Conservation (phyloP, 2,888 invertebrate genomes). For the Meta bourneti region DNA sequence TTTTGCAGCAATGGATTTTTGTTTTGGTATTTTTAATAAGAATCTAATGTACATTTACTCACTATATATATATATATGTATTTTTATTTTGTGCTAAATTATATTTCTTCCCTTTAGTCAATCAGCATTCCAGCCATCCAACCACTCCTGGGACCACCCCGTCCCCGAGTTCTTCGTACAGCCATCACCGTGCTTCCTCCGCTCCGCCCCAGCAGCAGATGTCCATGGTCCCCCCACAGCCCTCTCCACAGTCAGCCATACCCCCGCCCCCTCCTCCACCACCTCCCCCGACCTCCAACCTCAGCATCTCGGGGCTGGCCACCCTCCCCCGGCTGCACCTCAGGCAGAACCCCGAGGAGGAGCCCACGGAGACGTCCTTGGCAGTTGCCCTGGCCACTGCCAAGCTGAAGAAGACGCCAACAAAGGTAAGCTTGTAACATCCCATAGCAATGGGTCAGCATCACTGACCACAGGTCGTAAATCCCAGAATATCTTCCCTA, state of each 20-base stretch:
- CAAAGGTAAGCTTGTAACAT: conserved; percentile 42
- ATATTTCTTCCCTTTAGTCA: conserved; percentile 2
- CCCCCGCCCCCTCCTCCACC: conserved; percentile 79
- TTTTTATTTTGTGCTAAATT: background rate
- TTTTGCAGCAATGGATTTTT: background rate
- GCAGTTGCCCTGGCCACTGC: conserved; percentile 94
- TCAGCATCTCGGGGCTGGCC: conserved; percentile 74
- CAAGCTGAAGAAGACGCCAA: conserved; percentile 82
- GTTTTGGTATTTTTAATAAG: background rate
- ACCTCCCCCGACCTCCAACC: conserved; percentile 79
- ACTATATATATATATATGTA: too few relatives aligned
- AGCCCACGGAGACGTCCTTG: conserved; percentile 84
- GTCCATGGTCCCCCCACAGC: background rate
- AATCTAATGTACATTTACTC: background rate
- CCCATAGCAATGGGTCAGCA: too few relatives aligned
- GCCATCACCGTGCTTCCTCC: conserved; percentile 66
- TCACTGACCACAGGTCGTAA: too few relatives aligned
- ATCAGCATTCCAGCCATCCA: conserved; percentile 63
- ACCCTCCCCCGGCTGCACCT: conserved; percentile 79
- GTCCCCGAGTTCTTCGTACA: conserved; percentile 53
- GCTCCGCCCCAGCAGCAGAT: conserved; percentile 22
- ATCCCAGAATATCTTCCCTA: too few relatives aligned
- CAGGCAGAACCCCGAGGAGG: conserved; percentile 77
- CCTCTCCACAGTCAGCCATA: conserved; percentile 68
- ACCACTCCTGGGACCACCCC: conserved; percentile 59